phyloP scores from a whole-genome alignment of 2,113 vertebrate species.

The Manacus vitellinus region DNA sequence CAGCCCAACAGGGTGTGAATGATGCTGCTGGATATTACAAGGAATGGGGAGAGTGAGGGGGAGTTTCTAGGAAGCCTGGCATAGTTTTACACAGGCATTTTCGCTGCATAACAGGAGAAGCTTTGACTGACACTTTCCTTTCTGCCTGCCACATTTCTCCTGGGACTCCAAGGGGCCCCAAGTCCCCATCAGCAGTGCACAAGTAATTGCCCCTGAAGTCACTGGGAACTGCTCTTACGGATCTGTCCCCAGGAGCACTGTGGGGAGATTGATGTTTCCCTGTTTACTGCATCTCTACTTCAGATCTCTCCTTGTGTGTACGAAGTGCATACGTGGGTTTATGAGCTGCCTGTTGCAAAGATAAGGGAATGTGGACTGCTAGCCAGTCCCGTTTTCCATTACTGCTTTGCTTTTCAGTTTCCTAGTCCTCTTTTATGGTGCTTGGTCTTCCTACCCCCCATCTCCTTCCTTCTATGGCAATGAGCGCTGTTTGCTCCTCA shows the following conservation, averaged over 20 bases:
- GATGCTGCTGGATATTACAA: background rate
- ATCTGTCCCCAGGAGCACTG: background rate
- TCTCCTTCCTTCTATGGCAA: background rate
- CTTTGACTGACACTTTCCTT: background rate
- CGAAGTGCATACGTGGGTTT: background rate
- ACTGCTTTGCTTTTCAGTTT: background rate
- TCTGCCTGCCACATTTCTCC: background rate
- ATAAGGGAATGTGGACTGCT: background rate
- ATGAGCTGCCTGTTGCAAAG: background rate
- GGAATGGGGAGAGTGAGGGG: accelerated
- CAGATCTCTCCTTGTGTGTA: background rate
- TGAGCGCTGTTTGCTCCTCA: background rate
- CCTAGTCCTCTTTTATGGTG: background rate
- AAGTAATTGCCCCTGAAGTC: background rate
- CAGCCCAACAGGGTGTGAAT: background rate
- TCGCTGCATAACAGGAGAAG: background rate
- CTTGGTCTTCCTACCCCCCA: background rate
- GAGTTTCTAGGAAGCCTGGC: background rate
- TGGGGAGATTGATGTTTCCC: background rate
- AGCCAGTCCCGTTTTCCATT: background rate
- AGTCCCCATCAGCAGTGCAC: background rate
- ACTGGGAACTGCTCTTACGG: background rate
- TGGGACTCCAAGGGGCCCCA: background rate
- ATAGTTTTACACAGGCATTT: background rate
- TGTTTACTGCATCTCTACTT: background rate